Percentiles rank a stretch among this genome's conserved stretches.
Evolutionary conservation across 2,888 invertebrate species (phyloP).

Genomic region (Hirtodrosophila histrioides): DNA sequence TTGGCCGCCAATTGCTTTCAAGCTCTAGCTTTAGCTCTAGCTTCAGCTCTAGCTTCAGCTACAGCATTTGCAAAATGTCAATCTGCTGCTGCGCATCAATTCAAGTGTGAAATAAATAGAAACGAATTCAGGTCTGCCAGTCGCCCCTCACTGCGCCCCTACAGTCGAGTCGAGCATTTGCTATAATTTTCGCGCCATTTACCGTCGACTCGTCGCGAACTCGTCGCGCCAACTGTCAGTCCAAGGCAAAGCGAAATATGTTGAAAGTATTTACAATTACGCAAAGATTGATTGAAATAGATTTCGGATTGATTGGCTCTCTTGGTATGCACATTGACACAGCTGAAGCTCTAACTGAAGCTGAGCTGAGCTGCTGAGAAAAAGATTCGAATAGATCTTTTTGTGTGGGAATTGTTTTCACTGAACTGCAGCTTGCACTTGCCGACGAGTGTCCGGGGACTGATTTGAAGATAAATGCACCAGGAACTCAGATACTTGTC

Average conservation of each 20-base stretch:
- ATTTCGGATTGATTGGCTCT: slow-evolving; percentile 82
- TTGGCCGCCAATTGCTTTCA: slow-evolving; percentile 42
- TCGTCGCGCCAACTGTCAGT: slow-evolving; percentile 45
- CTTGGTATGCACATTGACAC: slow-evolving; percentile 72
- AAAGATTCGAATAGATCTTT: slow-evolving; percentile 29
- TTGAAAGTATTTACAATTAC: slow-evolving; percentile 84
- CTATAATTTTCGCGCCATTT: slow-evolving; percentile 81
- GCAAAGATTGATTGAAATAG: slow-evolving; percentile 83
- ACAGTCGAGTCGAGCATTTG: slow-evolving; percentile 57
- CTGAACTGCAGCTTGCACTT: slow-evolving; percentile 54
- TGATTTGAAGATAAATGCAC: slow-evolving; percentile 38
- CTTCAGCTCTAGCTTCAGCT: slow-evolving; percentile 38
- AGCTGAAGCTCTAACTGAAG: slow-evolving; percentile 40
- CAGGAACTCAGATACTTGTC: slow-evolving; percentile 21
- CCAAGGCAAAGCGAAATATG: slow-evolving; percentile 72
- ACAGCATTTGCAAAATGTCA: slow-evolving; percentile 83
- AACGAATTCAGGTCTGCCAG: slow-evolving; percentile 75
- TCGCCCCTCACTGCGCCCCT: neutral
- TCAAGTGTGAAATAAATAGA: slow-evolving; percentile 81
- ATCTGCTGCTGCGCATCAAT: slow-evolving; percentile 80
- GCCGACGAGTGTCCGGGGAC: slow-evolving; percentile 51
- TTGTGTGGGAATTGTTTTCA: slow-evolving; percentile 64
- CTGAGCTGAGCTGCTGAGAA: slow-evolving; percentile 36
- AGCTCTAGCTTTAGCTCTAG: slow-evolving; percentile 38
- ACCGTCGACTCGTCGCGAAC: slow-evolving; percentile 48